phyloP scores from a whole-genome alignment of 2,797 vertebrate species.

The Ibycter americanus region DNA sequence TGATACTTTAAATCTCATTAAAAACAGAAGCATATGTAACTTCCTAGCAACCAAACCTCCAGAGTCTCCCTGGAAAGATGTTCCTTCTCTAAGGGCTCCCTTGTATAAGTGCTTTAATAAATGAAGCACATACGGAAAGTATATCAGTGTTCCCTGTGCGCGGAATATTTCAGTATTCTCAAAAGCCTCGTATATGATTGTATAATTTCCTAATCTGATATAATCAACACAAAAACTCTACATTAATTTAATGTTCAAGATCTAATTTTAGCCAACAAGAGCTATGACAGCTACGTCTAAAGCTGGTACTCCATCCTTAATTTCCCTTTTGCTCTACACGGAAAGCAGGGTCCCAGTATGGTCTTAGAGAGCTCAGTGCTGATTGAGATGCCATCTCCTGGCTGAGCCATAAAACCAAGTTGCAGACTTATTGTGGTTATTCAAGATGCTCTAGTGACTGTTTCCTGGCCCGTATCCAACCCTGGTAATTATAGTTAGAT shows the following conservation, averaged over 20 bases:
- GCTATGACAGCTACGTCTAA: background rate
- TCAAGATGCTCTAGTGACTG: conserved; percentile 35
- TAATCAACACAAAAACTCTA: conserved; percentile 71
- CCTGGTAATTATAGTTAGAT: conserved; percentile 45
- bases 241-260: conserved; percentile 74
- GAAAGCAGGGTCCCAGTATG: background rate
- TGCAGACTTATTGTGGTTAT: conserved; percentile 33
- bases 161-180: conserved; percentile 57
- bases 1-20: conserved; percentile 79
- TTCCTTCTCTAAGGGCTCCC: conserved; percentile 62
- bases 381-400: conserved; percentile 46
- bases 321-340: conserved; percentile 1
- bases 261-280: conserved; percentile 67
- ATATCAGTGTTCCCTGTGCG: conserved; percentile 44
- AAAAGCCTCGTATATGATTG: conserved; percentile 62
- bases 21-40: conserved; percentile 76
- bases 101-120: conserved; percentile 77
- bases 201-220: conserved; percentile 76
- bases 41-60: conserved; percentile 79
- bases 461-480: conserved; percentile 30
- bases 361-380: background rate
- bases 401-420: conserved; percentile 49
- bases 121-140: conserved; percentile 73
- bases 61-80: conserved; percentile 72
- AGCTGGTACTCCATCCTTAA: background rate